Evolutionary conservation across 64 coral and sea anemone species (phyloP).

Genomic region (Stylophora pistillata): DNA sequence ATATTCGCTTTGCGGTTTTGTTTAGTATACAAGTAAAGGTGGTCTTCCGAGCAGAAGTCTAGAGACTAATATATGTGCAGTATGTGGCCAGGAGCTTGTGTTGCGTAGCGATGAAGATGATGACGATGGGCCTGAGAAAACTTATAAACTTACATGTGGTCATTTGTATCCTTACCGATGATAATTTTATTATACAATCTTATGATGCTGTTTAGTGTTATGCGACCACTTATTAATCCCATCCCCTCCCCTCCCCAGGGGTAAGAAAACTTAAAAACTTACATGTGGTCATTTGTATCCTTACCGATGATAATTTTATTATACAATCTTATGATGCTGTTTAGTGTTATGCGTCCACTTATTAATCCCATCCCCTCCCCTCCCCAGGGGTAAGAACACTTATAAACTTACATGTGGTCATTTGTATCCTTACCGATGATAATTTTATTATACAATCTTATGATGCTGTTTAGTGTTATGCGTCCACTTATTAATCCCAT

Average conservation of each 20-base stretch:
- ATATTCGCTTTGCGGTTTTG: background rate
- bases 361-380: no score
- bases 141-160: conserved; percentile 90
- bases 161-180: conserved; percentile 90
- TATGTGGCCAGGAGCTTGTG: conserved; percentile 83
- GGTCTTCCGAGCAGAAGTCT: conserved; percentile 90
- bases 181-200: background rate
- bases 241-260: no score
- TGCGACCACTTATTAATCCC: no score
- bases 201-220: no score
- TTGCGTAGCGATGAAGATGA: conserved; percentile 19
- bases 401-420: conserved; percentile 95
- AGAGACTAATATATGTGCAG: conserved; percentile 89
- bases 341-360: no score
- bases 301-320: background rate
- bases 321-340: background rate
- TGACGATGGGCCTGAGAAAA: conserved; percentile 84
- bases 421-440: conserved; percentile 80
- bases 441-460: background rate
- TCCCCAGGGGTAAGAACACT: conserved; percentile 95
- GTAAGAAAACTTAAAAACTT: conserved; percentile 94
- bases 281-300: conserved; percentile 99
- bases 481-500: no score
- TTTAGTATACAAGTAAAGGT: conserved; percentile 81
- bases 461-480: no score